Evolutionary conservation across 2,113 vertebrate species (phyloP), one percentile per base, ranked within the genome.

Genomic region (Ptilorrhoa leucosticta): DNA sequence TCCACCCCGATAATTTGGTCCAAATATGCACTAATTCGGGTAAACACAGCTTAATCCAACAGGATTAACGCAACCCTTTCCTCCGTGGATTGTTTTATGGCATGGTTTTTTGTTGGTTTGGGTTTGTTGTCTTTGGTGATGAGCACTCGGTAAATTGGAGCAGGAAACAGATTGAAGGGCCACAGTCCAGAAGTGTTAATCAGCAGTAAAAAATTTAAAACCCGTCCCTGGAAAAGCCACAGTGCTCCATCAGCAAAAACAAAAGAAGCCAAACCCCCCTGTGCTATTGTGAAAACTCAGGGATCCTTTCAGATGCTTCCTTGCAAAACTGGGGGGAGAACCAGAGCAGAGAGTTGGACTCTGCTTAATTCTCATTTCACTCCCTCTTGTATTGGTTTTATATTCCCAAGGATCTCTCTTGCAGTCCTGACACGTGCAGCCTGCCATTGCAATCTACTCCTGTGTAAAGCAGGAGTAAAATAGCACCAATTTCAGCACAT

Each of bases 81-180:
- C 78, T 78, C 64, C 3, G 0, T 2, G 39, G 33, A 15, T 77
- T 17, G 31, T 47, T 82, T 60, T 42, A 20, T 7, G 5, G 16
- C 2, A 2, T 15, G 27, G 3, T 1, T 17, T 45, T 11, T 13
- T 40, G 19, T 27, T 42, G 50, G 26, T 23, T 42, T 65, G 28
- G 7, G 15, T 45, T 87, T 60, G 60, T 60, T 47, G 76, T 51
- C 42, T 64, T 35, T 22, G 14, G 5, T 12, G 12, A 42, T 30
- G 40, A 90, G 37, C 8, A 0, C 81, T 48, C 1, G 0, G 15
- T 85, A 48, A 76, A 64, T 7, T 3, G 33, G 51, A 83, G 66
- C 63, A 86, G 83, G 87, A 68, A 91, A 94, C 80, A 79, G 57
- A 64, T 26, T 65, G 63, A 92, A 83, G 73, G 77, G 72, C 63